Base-by-base conservation (phyloP, 2,113 vertebrate species). In the Anser brachyrhynchus region DNA sequence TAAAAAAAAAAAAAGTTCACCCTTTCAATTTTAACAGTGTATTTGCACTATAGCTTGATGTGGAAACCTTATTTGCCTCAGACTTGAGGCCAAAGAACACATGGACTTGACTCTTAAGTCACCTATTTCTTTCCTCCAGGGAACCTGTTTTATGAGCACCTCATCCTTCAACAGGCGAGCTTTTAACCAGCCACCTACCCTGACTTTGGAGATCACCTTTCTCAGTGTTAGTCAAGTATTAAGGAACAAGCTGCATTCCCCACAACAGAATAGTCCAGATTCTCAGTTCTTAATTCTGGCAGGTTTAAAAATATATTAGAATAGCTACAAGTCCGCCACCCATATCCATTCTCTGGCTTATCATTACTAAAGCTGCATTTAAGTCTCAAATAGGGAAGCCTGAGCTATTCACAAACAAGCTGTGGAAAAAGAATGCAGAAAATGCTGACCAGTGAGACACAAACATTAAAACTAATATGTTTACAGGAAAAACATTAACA, bases 1-100 rank as follows among this genome's bases (percentile, higher is more conserved):
- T 16, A 52, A 0, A n/a, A 35, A 11, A 1, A 11, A 1, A 18
- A 7, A 4, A 55, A 14, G 12, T 7, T 72, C 37, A 43, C 4
- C 33, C 19, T 61, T 61, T 4, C 4, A 10, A 70, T 43, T 91
- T 54, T 46, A 82, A 46, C 46, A 46, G 35, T 6, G 21, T 17
- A 35, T 65, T 37, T 72, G 26, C 10, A 70, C 8, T 4, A 2
- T 0, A 61, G 37, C 16, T 69, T 72, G 37, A n/a, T 2, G 0
- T 2, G 3, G 9, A 66, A 41, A 33, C 7, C 29, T 44, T 9
- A 57, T 26, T 46, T 21, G 21, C 10, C 22, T 65, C 67, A 82
- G 31, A 46, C 22, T 13, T 19, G 7, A 54, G 11, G 22, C 20
- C 17, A 57, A 55, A 73, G 35, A 69, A 64, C 29, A 46, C 13